These are phyloP conservation scores for Aegithalos caudatus DNA, from an alignment of 2,113 vertebrate species.

Conservation along the genomic window DNA sequence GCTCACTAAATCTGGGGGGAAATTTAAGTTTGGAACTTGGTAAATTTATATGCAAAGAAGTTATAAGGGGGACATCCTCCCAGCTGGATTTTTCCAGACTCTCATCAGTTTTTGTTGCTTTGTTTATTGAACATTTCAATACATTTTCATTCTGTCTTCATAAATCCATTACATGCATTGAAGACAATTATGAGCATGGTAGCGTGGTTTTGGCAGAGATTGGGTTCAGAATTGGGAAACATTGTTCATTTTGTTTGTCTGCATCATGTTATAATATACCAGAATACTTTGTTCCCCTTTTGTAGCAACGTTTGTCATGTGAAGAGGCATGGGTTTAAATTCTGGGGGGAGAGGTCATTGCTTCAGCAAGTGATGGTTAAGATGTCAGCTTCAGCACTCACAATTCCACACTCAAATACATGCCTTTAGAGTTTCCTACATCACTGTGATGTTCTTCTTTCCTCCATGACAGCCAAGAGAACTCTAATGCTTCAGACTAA, in stretches of 20 bases:
- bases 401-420: neutral
- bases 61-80: neutral
- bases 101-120: neutral
- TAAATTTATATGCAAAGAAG: neutral
- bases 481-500: neutral
- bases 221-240: neutral
- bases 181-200: neutral
- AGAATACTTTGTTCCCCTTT: neutral
- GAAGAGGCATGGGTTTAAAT: neutral
- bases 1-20: neutral
- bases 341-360: neutral
- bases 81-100: neutral
- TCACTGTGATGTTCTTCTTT: neutral
- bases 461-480: neutral
- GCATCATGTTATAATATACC: neutral
- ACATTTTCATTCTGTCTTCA: neutral
- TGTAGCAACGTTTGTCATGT: neutral
- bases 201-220: neutral
- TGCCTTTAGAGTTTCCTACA: neutral
- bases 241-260: neutral
- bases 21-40: neutral
- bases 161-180: neutral
- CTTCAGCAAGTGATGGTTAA: neutral
- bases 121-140: neutral
- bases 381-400: neutral